A percentile compares a stretch with the other conserved stretches of the same genome.
phyloP scores from a whole-genome alignment of 2,888 invertebrate genomes.

The Tinea trinotella region DNA sequence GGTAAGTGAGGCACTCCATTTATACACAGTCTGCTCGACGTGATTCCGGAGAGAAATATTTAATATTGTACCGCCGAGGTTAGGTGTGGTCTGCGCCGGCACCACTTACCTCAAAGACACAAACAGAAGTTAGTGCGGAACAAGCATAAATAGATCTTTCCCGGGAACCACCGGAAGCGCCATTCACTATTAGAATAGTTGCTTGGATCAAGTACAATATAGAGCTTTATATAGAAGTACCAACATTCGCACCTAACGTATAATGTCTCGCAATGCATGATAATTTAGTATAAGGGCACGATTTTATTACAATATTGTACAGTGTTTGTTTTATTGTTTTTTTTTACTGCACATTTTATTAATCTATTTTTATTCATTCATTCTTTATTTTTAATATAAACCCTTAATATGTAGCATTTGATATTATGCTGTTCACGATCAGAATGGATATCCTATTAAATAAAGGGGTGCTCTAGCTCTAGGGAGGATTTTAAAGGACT shows the following conservation, averaged over 20 bases:
- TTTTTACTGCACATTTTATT: conserved; percentile 31
- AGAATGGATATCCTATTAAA: background rate
- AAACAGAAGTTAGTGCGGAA: conserved; percentile 58
- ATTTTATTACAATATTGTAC: conserved; percentile 39
- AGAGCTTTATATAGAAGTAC: conserved; percentile 2
- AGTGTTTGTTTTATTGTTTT: conserved; percentile 54
- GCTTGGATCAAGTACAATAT: conserved; percentile 37
- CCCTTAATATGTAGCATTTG: background rate
- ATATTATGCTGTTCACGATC: conserved; percentile 4
- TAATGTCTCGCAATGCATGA: conserved; percentile 68
- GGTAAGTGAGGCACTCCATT: conserved; percentile 73
- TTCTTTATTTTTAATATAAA: background rate
- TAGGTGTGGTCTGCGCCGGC: background rate
- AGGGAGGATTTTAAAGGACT: conserved; percentile 39
- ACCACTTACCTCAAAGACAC: conserved; percentile 30
- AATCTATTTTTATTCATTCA: background rate
- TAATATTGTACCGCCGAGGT: conserved; percentile 62
- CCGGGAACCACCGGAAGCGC: conserved; percentile 67
- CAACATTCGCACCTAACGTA: conserved; percentile 41
- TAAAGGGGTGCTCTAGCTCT: conserved; percentile 24
- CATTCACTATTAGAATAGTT: conserved; percentile 54
- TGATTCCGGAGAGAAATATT: conserved; percentile 73
- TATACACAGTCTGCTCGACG: conserved; percentile 67
- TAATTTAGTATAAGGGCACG: conserved; percentile 58
- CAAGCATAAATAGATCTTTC: conserved; percentile 71